Percentiles rank a stretch among this genome's conserved stretches.
These are phyloP conservation scores for Phalacrocorax carbo DNA, from an alignment of 2,113 vertebrate species.

Conservation along the genomic window DNA sequence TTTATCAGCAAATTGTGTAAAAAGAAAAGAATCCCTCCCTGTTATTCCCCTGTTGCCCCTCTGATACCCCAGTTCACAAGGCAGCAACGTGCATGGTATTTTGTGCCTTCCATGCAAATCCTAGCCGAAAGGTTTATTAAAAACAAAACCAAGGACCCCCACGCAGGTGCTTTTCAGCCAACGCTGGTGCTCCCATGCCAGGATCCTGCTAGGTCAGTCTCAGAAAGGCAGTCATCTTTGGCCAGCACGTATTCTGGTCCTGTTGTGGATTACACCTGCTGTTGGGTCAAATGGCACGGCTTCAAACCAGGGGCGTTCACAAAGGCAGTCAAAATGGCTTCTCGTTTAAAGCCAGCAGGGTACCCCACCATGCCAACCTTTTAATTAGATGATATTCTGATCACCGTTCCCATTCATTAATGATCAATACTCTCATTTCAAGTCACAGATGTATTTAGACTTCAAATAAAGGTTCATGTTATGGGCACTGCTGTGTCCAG, in stretches of 20 bases:
- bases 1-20: slow-evolving; percentile 60
- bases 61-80: neutral
- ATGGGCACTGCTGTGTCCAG: neutral
- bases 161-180: neutral
- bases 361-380: slow-evolving; percentile 30
- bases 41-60: neutral
- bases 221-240: neutral
- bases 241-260: neutral
- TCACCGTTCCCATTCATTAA: slow-evolving; percentile 45
- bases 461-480: neutral
- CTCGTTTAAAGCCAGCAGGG: slow-evolving; percentile 50
- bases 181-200: neutral
- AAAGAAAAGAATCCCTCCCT: slow-evolving; percentile 22
- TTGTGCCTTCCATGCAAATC: neutral
- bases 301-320: slow-evolving; percentile 7
- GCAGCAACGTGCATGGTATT: neutral
- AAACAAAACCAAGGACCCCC: neutral
- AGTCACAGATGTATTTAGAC: neutral
- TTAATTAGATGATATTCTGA: slow-evolving; percentile 58
- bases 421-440: slow-evolving; percentile 26
- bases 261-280: neutral
- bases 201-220: neutral
- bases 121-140: neutral
- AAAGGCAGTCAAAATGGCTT: neutral
- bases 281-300: neutral